These are phyloP conservation scores for Dascillus cervinus DNA, from an alignment of 2,888 invertebrate species.

Conservation along the genomic window DNA sequence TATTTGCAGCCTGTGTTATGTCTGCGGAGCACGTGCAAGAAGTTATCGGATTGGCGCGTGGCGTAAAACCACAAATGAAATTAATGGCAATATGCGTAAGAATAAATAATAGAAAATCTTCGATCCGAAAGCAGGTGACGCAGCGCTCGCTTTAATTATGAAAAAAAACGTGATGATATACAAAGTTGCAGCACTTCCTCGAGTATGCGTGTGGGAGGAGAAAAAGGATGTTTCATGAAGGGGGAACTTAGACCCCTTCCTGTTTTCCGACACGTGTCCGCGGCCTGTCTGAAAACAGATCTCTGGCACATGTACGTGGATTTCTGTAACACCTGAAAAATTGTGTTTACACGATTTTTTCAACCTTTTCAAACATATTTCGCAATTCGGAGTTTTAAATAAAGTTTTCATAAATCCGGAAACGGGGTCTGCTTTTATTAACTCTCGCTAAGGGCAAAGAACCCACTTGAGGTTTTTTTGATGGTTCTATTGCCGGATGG, in stretches of 20 bases:
- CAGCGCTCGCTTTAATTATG: conserved; percentile 15
- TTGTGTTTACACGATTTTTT: too few species aligned
- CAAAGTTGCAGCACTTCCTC: conserved; percentile 29
- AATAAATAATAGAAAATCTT: too few species aligned
- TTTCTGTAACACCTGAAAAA: conserved; percentile 12
- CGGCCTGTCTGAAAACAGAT: conserved; percentile 19
- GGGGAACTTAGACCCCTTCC: conserved; percentile 25
- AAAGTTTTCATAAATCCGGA: too few species aligned
- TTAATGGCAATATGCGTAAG: conserved; percentile 21
- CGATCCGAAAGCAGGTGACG: conserved; percentile 28
- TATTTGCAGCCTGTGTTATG: conserved; percentile 18
- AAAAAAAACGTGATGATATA: conserved; percentile 24
- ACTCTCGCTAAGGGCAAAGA: conserved; percentile 17
- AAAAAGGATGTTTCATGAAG: conserved; percentile 18
- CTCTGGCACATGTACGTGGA: conserved; percentile 13
- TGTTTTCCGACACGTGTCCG: conserved; percentile 23
- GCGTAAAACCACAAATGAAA: conserved; percentile 21
- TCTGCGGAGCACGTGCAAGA: conserved; percentile 22
- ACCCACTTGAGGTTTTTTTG: conserved; percentile 12
- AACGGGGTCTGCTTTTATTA: too few species aligned
- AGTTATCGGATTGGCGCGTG: conserved; percentile 22
- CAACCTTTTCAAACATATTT: too few species aligned
- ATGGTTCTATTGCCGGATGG: conserved; percentile 12
- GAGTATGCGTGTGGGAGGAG: conserved; percentile 16
- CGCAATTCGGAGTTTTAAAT: too few species aligned